Base-by-base conservation (phyloP, 30 jellyfish, hydroid and myxozoan genomes). In the Turritopsis dohrnii region DNA sequence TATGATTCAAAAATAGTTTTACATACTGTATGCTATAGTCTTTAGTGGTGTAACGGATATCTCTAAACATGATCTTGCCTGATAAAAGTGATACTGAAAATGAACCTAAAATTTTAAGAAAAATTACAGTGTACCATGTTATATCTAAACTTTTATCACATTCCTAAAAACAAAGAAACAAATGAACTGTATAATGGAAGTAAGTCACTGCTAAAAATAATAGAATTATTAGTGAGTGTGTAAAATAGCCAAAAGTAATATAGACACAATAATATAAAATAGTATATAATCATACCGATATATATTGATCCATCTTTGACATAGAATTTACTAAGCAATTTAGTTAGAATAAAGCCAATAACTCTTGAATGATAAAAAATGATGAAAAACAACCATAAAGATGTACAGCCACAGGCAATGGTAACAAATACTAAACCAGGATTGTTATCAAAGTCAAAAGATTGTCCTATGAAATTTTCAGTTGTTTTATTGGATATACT, bases 61-160 rank as follows among this genome's bases (percentile, higher is more conserved):
- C 96, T 16, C 96, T 75, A 54, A 91, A 91, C 97, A 91, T 91
- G 84, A 91, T 53, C 83, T 91, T 91, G 23, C 97, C 97, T 87
- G 91, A 87, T 23, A 91, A 84, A 52, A 91, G 52, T 73, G 97
- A 91, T 30, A 91, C 41, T 25, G 97, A 91, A 80, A 91, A 91
- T 73, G 98, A 84, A 52, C 98, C 98, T 88, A 53, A 54, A 23
- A 13, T 28, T 20, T 1, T 30, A 31, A 23, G 29, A 8, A 30
- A 1, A 19, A 52, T 9, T 23, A 0, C 0, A 54, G 24, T 22
- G 22, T 66, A 72, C 17, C 30, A 65, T 65, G 22, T 17, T 65
- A 84, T 52, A 29, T 9, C 21, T 18, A 23, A 21, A 60, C 19
- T 60, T 60, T 0, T 18, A 23, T 60, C 21, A 18, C 21, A 60